A percentile compares a stretch with the other conserved stretches of the same genome.
Evolutionary conservation across 2,888 invertebrate genomes (phyloP).

Genomic region (Apamea sordens): DNA sequence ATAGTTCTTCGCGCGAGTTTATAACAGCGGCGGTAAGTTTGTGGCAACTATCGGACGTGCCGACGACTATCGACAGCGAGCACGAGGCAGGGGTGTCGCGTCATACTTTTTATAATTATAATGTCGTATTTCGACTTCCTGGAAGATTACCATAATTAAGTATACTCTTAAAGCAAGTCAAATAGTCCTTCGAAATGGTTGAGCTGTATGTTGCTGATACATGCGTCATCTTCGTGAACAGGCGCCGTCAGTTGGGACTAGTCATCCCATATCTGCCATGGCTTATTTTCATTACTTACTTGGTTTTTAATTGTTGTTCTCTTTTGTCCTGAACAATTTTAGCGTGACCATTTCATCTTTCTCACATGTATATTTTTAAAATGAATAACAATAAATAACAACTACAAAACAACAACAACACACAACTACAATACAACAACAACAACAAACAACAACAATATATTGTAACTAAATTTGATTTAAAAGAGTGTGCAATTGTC

Average conservation of each 20-base stretch:
- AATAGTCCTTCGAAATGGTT: background rate
- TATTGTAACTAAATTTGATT: background rate
- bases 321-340: background rate
- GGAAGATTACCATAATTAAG: background rate
- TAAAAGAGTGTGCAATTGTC: too few relatives aligned
- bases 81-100: slow-evolving; percentile 33
- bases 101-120: background rate
- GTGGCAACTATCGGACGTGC: slow-evolving; percentile 43
- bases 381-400: too few relatives aligned
- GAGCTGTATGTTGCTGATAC: background rate
- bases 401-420: too few relatives aligned
- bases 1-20: slow-evolving; percentile 40
- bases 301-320: background rate
- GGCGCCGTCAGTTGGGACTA: background rate
- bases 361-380: background rate
- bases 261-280: background rate
- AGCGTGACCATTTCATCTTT: background rate
- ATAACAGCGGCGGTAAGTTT: slow-evolving; percentile 39
- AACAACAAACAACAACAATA: too few relatives aligned
- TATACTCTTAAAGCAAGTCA: background rate
- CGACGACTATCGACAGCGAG: slow-evolving; percentile 22
- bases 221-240: background rate
- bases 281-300: background rate
- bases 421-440: too few relatives aligned
- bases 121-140: background rate